Evolutionary conservation across 2,888 invertebrate species (phyloP), one percentile per base, ranked within the genome.

Genomic region (Abrostola triplasia): DNA sequence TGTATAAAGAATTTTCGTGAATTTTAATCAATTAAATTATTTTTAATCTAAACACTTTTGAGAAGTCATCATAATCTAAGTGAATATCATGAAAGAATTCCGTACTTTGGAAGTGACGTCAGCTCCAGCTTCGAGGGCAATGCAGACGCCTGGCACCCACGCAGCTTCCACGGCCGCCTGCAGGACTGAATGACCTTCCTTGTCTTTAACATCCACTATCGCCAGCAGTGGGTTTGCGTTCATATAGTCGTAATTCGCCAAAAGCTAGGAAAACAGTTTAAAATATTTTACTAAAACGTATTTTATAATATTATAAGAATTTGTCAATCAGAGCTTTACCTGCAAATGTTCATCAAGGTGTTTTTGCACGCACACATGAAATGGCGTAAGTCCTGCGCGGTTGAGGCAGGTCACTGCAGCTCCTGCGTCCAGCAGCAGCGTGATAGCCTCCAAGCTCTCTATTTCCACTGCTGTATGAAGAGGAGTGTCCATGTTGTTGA

Each of bases 401-500:
- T 95, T 93, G 8, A 92, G 84, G 40, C 90, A 90, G 4, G 88
- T 87, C 0, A 93, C 88, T 0, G 88, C 89, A 0, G 90, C 93
- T 0, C 93, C 94, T 9, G 90, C 87, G 1, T 90, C 84, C 6
- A 95, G 78, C 0, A 95, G 83, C 48, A 90, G 86, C 10, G 85
- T 86, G 1, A 95, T 92, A 4, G 92, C 92, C 0, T 93, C 91
- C 40, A 91, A 66, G 51, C 89, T 92, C 6, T 89, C 91, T 2
- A 95, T 80, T 51, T 91, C 88, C 0, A 95, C 95, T 0, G 95
- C 95, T 0, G 93, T 94, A 70, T 96, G 96, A 0, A 96, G 85
- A 0, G 95, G 94, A 0, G 95, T 95, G 24, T 91, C 89, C 61
- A 81, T 59, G 12, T 78, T 79, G 38, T 79, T 66, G 5, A 84